These are phyloP conservation scores for Columba livia DNA, from an alignment of 2,113 vertebrate species.

Conservation along the genomic window DNA sequence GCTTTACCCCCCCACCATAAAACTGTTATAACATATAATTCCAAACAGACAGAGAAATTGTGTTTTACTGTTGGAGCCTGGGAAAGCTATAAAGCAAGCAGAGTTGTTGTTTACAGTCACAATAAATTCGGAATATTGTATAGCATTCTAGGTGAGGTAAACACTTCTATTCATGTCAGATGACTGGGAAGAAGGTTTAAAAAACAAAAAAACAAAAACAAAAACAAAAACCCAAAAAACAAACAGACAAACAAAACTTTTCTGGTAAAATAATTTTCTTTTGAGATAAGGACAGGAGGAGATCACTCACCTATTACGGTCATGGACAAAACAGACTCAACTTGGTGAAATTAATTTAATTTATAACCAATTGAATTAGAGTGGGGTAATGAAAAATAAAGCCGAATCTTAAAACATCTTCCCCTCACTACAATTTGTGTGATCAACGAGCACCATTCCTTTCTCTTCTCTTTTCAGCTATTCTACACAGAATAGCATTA, in stretches of 20 bases:
- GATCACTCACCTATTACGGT: too few relatives aligned
- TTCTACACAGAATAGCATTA: neutral
- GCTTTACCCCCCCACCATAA: constrained; percentile 45
- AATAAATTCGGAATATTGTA: constrained; percentile 52
- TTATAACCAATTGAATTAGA: too few relatives aligned
- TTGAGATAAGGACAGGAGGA: neutral
- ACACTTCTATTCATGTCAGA: neutral
- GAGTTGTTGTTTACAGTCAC: constrained; percentile 62
- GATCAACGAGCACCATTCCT: neutral
- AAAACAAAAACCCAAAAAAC: too few relatives aligned
- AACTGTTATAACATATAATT: constrained; percentile 63
- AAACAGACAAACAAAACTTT: neutral
- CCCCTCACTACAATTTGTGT: neutral
- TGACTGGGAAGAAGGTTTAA: neutral
- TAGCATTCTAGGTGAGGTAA: constrained; percentile 21
- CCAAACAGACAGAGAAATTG: constrained; percentile 41
- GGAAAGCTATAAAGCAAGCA: constrained; percentile 51
- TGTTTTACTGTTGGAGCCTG: constrained; percentile 38
- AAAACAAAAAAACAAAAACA: too few relatives aligned
- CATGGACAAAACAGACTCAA: too few relatives aligned
- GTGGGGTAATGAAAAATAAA: too few relatives aligned
- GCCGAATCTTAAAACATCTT: too few relatives aligned
- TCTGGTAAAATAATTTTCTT: neutral
- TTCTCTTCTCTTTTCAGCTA: neutral
- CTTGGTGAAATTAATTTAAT: too few relatives aligned